A percentile compares a stretch with the other conserved stretches of the same genome.
These are phyloP conservation scores for Notodonta ziczac DNA, from an alignment of 2,888 invertebrate genomes.

Conservation along the genomic window DNA sequence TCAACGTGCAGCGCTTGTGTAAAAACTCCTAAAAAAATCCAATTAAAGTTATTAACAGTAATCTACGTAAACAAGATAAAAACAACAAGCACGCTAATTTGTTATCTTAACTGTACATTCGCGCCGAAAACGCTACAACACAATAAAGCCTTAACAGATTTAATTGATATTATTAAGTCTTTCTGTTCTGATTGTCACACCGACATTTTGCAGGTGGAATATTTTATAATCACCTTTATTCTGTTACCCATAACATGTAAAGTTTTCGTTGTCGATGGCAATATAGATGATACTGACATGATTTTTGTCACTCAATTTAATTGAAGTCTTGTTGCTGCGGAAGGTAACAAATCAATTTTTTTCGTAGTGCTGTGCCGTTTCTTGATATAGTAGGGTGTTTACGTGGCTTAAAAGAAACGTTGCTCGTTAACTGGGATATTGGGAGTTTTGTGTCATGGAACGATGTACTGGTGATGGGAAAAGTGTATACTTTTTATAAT, in stretches of 20 bases:
- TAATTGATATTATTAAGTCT: constrained; percentile 74
- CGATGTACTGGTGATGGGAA: constrained; percentile 49
- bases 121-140: constrained; percentile 34
- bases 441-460: constrained; percentile 70
- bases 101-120: constrained; percentile 34
- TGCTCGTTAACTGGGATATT: constrained; percentile 76
- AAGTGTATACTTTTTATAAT: background rate
- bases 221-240: constrained; percentile 41
- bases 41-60: constrained; percentile 14
- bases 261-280: constrained; percentile 18
- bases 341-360: constrained; percentile 80
- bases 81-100: constrained; percentile 33
- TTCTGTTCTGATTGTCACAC: constrained; percentile 64
- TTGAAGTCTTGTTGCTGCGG: constrained; percentile 64
- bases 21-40: background rate
- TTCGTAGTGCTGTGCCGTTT: constrained; percentile 63
- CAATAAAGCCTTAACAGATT: constrained; percentile 73
- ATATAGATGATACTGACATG: constrained; percentile 40
- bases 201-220: constrained; percentile 16
- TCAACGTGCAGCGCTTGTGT: background rate
- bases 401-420: constrained; percentile 66
- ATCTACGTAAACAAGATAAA: constrained; percentile 18
- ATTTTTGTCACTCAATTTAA: constrained; percentile 79
- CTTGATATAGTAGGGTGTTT: constrained; percentile 61
- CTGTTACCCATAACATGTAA: constrained; percentile 28